A percentile compares a stretch with the other conserved stretches of the same genome.
Conservation (phyloP, 2,888 invertebrate genomes). For the Dorcus hopei region DNA sequence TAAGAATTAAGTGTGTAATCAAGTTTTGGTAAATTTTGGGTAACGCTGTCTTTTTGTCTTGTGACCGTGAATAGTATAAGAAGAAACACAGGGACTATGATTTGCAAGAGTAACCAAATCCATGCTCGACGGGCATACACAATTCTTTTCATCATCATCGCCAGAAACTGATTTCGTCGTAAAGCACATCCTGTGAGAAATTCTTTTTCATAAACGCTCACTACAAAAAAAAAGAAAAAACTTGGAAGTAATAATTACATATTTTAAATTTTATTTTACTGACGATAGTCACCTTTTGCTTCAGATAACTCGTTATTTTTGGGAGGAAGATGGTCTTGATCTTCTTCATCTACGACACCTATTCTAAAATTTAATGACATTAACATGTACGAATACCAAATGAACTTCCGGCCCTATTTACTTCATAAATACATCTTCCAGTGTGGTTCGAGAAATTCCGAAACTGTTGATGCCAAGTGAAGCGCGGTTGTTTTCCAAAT, state of each 20-base stretch:
- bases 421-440: no score
- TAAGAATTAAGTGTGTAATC: slow-evolving; percentile 54
- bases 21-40: slow-evolving; percentile 54
- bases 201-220: slow-evolving; percentile 27
- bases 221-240: slow-evolving; percentile 36
- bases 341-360: no score
- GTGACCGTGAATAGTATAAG: slow-evolving; percentile 61
- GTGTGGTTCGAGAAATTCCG: no score
- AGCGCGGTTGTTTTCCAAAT: no score
- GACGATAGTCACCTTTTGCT: slow-evolving; percentile 20
- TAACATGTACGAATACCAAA: no score
- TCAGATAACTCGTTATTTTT: slow-evolving; percentile 17
- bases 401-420: no score
- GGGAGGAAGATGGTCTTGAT: no score
- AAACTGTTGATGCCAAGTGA: no score
- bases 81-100: slow-evolving; percentile 66
- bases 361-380: no score
- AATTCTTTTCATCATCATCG: slow-evolving; percentile 47
- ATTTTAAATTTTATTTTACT: no score
- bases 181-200: slow-evolving; percentile 32
- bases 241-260: no score
- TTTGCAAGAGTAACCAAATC: slow-evolving; percentile 67
- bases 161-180: slow-evolving; percentile 42
- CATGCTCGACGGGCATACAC: slow-evolving; percentile 60
- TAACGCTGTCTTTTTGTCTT: slow-evolving; percentile 51